Evolutionary conservation across 2,797 vertebrate genomes (phyloP).

Genomic region (Myoxocephalus aenaeus): DNA sequence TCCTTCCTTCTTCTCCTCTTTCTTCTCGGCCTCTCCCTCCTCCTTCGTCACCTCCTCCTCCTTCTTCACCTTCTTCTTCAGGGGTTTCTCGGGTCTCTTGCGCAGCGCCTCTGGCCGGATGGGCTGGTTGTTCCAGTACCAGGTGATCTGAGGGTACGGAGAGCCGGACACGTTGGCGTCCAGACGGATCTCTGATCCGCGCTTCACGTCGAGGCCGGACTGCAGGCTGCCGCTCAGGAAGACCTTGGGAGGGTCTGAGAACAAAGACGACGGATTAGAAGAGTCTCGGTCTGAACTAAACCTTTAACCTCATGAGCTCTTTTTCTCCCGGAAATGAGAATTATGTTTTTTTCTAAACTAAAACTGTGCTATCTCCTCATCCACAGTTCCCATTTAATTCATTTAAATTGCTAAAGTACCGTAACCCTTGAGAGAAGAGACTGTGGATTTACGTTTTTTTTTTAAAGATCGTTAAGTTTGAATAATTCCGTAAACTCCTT

Average conservation of each 20-base stretch:
- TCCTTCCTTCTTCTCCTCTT: constrained; percentile 17
- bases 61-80: constrained; percentile 86
- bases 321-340: too few relatives aligned
- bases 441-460: too few relatives aligned
- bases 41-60: constrained; percentile 71
- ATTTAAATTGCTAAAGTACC: too few relatives aligned
- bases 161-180: constrained; percentile 94
- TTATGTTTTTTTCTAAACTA: too few relatives aligned
- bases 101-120: constrained; percentile 91
- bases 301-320: too few relatives aligned
- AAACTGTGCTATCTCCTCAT: too few relatives aligned
- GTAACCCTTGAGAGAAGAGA: too few relatives aligned
- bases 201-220: constrained; percentile 90
- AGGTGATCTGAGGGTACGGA: constrained; percentile 94
- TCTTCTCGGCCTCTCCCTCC: constrained; percentile 17
- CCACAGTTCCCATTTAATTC: too few relatives aligned
- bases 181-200: constrained; percentile 90
- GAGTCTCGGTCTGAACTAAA: neutral
- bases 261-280: neutral
- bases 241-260: constrained; percentile 87
- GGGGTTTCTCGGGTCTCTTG: constrained; percentile 86
- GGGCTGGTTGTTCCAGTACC: constrained; percentile 91
- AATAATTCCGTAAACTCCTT: too few relatives aligned
- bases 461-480: too few relatives aligned
- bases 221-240: constrained; percentile 91